Percentiles rank a stretch among this genome's conserved stretches.
Evolutionary conservation across 1,140 invertebrate genomes (phyloP).

Genomic region (Drosophila cardini): DNA sequence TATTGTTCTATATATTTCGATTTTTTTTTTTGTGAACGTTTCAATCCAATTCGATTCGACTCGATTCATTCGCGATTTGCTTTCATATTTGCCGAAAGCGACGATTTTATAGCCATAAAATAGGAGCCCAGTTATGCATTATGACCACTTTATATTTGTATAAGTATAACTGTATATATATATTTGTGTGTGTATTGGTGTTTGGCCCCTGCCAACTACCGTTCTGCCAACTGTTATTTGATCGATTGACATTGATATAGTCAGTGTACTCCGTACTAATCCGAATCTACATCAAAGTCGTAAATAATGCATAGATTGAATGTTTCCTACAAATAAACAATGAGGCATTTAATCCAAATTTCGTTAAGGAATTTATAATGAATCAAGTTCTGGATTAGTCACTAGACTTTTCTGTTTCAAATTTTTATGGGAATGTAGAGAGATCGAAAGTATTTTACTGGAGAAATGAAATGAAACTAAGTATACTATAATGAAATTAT

Average conservation of each 20-base stretch:
- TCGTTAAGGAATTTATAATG: background rate
- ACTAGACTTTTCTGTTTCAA: no score
- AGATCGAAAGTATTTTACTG: no score
- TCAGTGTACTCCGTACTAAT: slow-evolving; percentile 17
- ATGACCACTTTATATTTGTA: slow-evolving; percentile 6
- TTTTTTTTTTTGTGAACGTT: background rate
- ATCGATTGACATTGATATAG: slow-evolving; percentile 49
- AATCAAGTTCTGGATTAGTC: slow-evolving; percentile 8
- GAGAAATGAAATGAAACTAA: no score
- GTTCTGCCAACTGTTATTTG: slow-evolving; percentile 28
- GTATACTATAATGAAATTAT: no score
- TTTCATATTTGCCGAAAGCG: slow-evolving; percentile 81
- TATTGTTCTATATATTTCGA: slow-evolving; percentile 54
- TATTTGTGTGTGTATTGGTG: background rate
- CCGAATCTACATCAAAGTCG: slow-evolving; percentile 34
- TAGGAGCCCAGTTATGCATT: background rate
- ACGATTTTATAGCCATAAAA: slow-evolving; percentile 47
- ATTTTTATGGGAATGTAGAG: no score
- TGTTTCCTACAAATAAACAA: slow-evolving; percentile 20
- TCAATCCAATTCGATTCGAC: slow-evolving; percentile 26
- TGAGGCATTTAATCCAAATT: slow-evolving; percentile 2
- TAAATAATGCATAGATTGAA: slow-evolving; percentile 52
- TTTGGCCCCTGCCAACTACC: slow-evolving; percentile 19
- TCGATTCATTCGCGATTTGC: slow-evolving; percentile 35
- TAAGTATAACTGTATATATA: background rate